Percentiles rank a stretch among this genome's conserved stretches.
Evolutionary conservation across 1,140 invertebrate species (phyloP).

Genomic region (Cataglyphis hispanica): DNA sequence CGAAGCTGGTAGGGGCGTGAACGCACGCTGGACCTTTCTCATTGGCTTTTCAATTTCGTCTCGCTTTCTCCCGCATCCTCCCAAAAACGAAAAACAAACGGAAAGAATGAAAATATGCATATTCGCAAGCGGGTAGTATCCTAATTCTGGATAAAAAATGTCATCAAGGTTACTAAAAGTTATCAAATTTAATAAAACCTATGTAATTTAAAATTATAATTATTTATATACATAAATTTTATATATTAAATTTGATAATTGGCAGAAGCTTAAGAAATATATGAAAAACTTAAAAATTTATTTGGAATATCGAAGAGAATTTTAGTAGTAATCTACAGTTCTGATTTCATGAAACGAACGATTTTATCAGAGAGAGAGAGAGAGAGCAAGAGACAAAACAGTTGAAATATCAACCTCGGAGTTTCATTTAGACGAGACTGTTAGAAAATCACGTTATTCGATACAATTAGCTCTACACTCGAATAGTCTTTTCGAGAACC

Average conservation of each 20-base stretch:
- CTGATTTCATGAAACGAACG: not conserved
- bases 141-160: not conserved
- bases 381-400: not conserved
- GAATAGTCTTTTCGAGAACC: constrained; percentile 4
- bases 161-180: too few species aligned
- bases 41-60: constrained; percentile 71
- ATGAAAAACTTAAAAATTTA: not conserved
- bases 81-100: constrained; percentile 40
- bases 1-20: constrained; percentile 69
- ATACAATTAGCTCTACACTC: constrained; percentile 40
- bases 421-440: constrained; percentile 32
- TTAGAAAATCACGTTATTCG: constrained; percentile 56
- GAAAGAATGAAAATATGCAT: constrained; percentile 56
- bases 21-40: constrained; percentile 71
- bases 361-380: constrained; percentile 12
- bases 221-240: not conserved
- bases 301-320: not conserved
- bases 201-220: too few species aligned
- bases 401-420: constrained; percentile 14
- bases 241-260: not conserved
- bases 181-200: too few species aligned
- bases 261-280: not conserved
- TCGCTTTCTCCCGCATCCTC: constrained; percentile 45
- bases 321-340: not conserved
- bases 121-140: not conserved